Base-by-base conservation (phyloP, 2,888 invertebrate species). In the Smittia sp. region DNA sequence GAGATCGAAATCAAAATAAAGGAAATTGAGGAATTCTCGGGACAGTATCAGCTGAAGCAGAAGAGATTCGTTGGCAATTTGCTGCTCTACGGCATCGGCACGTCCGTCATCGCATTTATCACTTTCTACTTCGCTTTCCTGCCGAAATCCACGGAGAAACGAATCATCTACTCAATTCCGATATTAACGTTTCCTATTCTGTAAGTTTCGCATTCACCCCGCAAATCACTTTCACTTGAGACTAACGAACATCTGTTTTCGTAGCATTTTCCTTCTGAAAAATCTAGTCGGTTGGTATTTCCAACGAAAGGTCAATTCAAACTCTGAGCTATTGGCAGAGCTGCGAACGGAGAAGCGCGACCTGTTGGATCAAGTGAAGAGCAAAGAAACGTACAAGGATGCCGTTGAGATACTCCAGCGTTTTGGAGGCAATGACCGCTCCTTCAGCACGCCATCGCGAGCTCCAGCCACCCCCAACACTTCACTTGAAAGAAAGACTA, bases 311-410 rank as follows among this genome's bases (percentile, higher is more conserved):
- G 85, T 96, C 70, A 87, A 87, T 75, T 88, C 88, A 79, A 95
- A 94, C 83, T 89, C 91, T 79, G 84, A 86, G 74, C 90, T 90
- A 80, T 82, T 94, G 46, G 83, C 82, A 65, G 86, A 86, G 73
- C 86, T 96, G 81, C 86, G 88, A 77, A 88, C 88, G n/a, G 89
- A 94, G 78, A 96, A 94, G 79, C 92, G 90, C 80, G 90, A 91
- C 80, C 89, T 98, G 76, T 84, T 99, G 74, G 96, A 98, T 79
- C 91, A 94, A 80, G 97, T 99, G 38, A 97, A 94, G 90, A 97
- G 98, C 79, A 98, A 91, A 41, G 98, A 98, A 83, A 98, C 96
- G 0, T 99, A 97, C 80, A 98, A 98, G 85, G 81, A 81, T 58
- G 83, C 83, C 54, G 78, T 82, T 32, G 81, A 80, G 76, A 79